These are phyloP conservation scores for Galbula dea DNA, from an alignment of 2,113 vertebrate species.

Conservation along the genomic window DNA sequence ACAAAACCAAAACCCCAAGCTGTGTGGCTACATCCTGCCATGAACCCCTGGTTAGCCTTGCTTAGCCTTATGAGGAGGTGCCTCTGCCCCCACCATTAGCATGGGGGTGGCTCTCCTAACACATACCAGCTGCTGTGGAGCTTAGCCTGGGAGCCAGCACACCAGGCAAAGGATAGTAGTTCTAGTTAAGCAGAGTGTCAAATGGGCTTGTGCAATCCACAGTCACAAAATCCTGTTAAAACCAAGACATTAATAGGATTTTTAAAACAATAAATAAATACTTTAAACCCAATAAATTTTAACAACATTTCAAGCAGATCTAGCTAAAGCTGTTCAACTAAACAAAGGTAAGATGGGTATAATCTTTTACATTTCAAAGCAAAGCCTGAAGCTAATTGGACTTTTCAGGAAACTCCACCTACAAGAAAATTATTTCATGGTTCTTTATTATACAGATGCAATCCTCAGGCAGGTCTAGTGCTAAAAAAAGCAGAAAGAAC, in stretches of 20 bases:
- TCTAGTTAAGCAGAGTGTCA: not conserved
- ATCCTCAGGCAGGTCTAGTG: not conserved
- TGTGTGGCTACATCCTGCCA: not conserved
- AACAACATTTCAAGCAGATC: not conserved
- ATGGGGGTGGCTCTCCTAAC: not conserved
- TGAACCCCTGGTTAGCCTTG: not conserved
- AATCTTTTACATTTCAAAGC: slow-evolving; percentile 16
- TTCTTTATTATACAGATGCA: not conserved
- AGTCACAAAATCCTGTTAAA: not conserved
- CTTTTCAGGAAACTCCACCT: not conserved
- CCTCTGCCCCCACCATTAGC: not conserved
- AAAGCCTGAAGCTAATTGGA: not conserved
- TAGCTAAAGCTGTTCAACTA: not conserved
- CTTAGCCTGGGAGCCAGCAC: not conserved
- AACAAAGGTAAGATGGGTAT: not conserved
- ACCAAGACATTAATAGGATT: not conserved
- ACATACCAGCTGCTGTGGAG: not conserved
- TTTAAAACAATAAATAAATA: not conserved
- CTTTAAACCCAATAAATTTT: not conserved
- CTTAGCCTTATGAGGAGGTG: not conserved
- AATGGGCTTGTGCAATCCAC: not conserved
- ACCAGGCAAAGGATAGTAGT: not conserved
- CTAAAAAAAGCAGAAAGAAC: not conserved
- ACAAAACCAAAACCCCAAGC: not conserved
- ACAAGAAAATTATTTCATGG: not conserved